Evolutionary conservation across 2,113 vertebrate species (phyloP).

Genomic region (Tragelaphus buxtoni): DNA sequence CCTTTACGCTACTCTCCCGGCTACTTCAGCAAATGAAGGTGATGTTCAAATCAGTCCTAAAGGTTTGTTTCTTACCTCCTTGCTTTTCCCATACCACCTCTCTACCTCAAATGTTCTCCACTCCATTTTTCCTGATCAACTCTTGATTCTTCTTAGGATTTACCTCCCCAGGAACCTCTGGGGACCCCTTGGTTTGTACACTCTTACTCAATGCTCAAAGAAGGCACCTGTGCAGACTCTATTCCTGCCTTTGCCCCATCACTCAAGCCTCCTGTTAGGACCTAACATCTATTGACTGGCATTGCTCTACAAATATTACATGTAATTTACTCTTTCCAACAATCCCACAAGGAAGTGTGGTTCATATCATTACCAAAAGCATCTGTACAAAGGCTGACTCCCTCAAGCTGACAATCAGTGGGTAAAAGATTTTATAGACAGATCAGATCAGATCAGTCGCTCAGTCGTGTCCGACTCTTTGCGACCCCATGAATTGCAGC

Average conservation of each 20-base stretch:
- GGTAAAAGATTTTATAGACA: background rate
- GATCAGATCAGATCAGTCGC: background rate
- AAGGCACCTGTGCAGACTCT: too few species aligned
- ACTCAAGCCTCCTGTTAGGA: background rate
- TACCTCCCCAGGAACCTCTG: too few species aligned
- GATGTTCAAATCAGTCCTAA: background rate
- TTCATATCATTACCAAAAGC: background rate
- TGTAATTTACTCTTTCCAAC: background rate
- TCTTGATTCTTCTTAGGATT: background rate
- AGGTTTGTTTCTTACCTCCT: background rate
- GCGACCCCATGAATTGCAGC: too few species aligned
- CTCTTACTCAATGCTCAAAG: background rate
- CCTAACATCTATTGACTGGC: rapidly evolving
- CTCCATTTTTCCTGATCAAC: background rate
- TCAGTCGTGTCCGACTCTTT: too few species aligned
- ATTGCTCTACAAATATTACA: background rate
- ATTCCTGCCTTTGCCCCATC: too few species aligned
- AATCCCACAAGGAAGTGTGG: rapidly evolving
- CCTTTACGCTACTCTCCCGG: background rate
- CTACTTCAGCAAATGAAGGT: background rate
- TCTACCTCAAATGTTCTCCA: background rate
- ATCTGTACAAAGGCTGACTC: background rate
- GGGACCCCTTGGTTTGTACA: too few species aligned
- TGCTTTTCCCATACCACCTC: too few species aligned
- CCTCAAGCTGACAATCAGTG: background rate